Conservation (phyloP, 2,113 vertebrate species). For the Hippocampus zosterae region DNA sequence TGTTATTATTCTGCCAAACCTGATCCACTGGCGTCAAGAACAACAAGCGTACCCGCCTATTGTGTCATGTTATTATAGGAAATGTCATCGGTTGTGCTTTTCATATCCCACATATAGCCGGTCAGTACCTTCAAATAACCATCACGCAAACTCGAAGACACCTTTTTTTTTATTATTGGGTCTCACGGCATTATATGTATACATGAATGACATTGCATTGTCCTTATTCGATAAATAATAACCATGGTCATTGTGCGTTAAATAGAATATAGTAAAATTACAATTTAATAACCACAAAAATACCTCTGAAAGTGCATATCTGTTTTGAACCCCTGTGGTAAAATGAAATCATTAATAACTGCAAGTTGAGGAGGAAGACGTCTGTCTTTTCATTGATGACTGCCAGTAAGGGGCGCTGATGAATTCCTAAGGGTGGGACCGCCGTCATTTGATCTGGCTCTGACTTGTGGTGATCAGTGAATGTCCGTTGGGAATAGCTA, state of each 20-base stretch:
- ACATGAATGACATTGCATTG: neutral
- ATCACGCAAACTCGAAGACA: neutral
- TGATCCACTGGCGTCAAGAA: neutral
- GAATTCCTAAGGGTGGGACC: neutral
- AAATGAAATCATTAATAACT: neutral
- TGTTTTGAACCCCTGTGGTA: neutral
- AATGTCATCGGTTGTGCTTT: neutral
- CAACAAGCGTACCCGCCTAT: neutral
- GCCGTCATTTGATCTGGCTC: neutral
- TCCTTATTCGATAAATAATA: neutral
- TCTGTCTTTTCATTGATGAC: neutral
- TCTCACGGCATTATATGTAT: neutral
- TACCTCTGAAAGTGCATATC: slow-evolving; percentile 1
- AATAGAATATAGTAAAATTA: neutral
- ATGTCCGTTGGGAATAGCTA: neutral
- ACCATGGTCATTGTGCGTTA: neutral
- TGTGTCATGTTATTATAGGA: neutral
- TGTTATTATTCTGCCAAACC: neutral
- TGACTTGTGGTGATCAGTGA: neutral
- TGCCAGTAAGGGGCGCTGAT: neutral
- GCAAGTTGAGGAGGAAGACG: neutral
- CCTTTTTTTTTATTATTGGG: neutral
- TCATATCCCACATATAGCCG: neutral
- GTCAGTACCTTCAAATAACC: neutral
- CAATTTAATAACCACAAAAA: neutral